These are phyloP conservation scores for Crotalus tigris DNA, from an alignment of 2,113 vertebrate species.

Conservation along the genomic window DNA sequence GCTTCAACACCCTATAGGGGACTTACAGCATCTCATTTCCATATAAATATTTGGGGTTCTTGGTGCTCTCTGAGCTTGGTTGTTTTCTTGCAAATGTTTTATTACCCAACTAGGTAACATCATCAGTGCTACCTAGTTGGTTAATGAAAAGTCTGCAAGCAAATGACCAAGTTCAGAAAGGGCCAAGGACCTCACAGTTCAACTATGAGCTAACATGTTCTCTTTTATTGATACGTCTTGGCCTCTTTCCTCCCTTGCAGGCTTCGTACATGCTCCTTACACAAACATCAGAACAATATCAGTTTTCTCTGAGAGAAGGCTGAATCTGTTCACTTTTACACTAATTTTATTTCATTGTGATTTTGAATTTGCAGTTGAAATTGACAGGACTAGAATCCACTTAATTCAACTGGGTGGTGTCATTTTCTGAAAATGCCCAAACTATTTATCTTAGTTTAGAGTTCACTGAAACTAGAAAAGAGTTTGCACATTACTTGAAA, in stretches of 20 bases:
- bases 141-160: not conserved
- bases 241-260: not conserved
- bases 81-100: not conserved
- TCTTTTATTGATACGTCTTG: not conserved
- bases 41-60: not conserved
- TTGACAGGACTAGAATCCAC: not conserved
- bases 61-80: not conserved
- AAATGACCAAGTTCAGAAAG: not conserved
- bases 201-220: not conserved
- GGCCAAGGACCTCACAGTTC: not conserved
- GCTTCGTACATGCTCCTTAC: not conserved
- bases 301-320: not conserved
- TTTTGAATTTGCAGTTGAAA: not conserved
- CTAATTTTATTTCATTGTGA: not conserved
- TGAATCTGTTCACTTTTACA: not conserved
- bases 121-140: not conserved
- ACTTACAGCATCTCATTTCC: not conserved
- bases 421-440: constrained; percentile 30
- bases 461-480: constrained; percentile 32
- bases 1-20: not conserved
- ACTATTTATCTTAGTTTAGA: constrained; percentile 30
- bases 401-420: not conserved
- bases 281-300: not conserved
- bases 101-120: not conserved
- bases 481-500: constrained; percentile 40